Evolutionary conservation across 2,113 vertebrate species (phyloP).

Genomic region (Brachirus orientalis): DNA sequence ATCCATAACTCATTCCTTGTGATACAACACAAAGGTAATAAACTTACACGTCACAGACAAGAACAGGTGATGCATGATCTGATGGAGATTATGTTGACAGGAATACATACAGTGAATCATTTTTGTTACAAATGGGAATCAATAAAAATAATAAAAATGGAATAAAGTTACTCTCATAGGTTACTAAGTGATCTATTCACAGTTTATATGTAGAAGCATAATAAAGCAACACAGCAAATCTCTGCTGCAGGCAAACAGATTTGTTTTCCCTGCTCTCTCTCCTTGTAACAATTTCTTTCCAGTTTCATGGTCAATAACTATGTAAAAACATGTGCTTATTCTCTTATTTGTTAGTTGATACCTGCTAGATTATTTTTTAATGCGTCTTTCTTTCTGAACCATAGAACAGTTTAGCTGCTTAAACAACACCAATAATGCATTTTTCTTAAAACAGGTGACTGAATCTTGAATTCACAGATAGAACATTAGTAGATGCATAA

Average conservation of each 20-base stretch:
- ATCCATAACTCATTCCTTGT: slow-evolving; percentile 59
- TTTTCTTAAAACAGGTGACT: no score
- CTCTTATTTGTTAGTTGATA: no score
- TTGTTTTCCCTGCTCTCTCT: background rate
- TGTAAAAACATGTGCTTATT: background rate
- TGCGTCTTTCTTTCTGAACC: no score
- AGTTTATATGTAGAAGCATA: slow-evolving; percentile 18
- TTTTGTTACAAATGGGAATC: slow-evolving; percentile 25
- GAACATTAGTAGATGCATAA: no score
- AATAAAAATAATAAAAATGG: no score
- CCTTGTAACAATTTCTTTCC: background rate
- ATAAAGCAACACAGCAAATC: slow-evolving; percentile 30
- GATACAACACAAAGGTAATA: slow-evolving; percentile 23
- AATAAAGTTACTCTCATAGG: slow-evolving; percentile 26
- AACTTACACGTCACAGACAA: slow-evolving; percentile 13
- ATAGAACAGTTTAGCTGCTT: no score
- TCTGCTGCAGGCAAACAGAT: background rate
- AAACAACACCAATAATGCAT: no score
- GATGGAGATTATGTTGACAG: slow-evolving; percentile 15
- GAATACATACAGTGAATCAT: slow-evolving; percentile 18
- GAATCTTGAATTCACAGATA: no score
- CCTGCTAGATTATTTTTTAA: no score
- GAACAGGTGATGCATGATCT: background rate
- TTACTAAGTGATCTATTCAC: slow-evolving; percentile 33
- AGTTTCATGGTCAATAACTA: background rate